Conservation (phyloP, 1,140 invertebrate species). For the Brachionus rotundiformis region DNA sequence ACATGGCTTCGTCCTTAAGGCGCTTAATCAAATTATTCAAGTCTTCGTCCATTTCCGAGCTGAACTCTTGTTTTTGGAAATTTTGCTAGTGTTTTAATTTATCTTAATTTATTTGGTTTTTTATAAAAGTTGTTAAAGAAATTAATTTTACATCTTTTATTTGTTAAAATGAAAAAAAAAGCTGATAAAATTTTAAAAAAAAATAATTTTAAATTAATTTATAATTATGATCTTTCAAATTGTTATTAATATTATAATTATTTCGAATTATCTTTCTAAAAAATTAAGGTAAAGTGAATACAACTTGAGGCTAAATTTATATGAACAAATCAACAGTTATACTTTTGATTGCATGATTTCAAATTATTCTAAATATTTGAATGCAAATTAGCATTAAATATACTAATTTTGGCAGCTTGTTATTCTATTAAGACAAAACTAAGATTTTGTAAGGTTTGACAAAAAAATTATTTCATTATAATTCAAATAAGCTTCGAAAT, state of each 20-base stretch:
- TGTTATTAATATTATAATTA: slow-evolving; percentile 5
- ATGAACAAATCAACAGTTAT: neutral
- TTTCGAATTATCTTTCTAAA: neutral
- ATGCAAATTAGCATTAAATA: slow-evolving; percentile 3
- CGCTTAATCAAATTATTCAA: slow-evolving; percentile 16
- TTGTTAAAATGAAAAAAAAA: slow-evolving; percentile 15
- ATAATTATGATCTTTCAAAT: slow-evolving; percentile 3
- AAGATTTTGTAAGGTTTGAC: slow-evolving; percentile 6
- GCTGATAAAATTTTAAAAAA: slow-evolving; percentile 1
- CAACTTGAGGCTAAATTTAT: neutral
- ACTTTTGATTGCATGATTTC: neutral
- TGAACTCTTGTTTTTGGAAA: neutral
- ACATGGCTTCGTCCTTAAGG: slow-evolving; percentile 17
- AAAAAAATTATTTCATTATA: neutral
- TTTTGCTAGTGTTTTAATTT: neutral
- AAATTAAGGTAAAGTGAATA: neutral
- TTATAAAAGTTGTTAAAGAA: neutral
- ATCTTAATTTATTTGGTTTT: slow-evolving; percentile 15
- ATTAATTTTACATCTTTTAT: slow-evolving; percentile 26
- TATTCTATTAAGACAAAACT: neutral
- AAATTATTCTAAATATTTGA: neutral
- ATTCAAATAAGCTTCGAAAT: no score
- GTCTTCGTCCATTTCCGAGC: slow-evolving; percentile 18
- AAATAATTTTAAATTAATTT: slow-evolving; percentile 12
- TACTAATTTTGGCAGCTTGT: neutral